phyloP scores from a whole-genome alignment of 2,888 invertebrate species.

The Brachycybe producta region DNA sequence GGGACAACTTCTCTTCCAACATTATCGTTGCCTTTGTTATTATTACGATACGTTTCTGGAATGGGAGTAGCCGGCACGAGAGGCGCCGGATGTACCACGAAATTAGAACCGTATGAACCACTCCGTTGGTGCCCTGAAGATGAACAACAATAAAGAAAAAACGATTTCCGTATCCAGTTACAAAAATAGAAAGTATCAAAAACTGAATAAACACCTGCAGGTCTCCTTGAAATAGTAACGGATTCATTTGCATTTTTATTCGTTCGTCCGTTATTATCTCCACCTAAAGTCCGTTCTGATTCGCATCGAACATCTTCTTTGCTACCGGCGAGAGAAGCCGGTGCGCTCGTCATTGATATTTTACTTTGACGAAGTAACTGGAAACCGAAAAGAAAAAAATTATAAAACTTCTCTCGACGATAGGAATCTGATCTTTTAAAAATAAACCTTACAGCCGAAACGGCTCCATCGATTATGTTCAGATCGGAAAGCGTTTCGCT shows the following conservation, averaged over 20 bases:
- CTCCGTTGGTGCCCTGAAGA: slow-evolving; percentile 12
- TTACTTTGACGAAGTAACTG: neutral
- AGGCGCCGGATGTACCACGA: neutral
- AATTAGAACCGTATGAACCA: slow-evolving; percentile 7
- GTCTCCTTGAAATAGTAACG: neutral
- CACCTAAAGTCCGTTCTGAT: slow-evolving; percentile 4
- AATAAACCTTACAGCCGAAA: no score
- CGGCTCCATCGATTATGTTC: neutral
- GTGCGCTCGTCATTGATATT: slow-evolving; percentile 27
- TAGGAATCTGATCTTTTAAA: no score
- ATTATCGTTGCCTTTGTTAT: no score
- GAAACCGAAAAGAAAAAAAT: neutral
- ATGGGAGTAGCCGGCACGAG: neutral
- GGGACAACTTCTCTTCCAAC: no score
- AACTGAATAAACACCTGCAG: neutral
- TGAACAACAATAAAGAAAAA: neutral
- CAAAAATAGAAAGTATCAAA: no score
- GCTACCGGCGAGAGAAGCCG: slow-evolving; percentile 32
- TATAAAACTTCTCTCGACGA: neutral
- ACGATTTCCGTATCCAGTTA: no score
- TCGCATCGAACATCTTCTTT: slow-evolving; percentile 23
- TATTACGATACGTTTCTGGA: neutral
- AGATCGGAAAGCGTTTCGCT: neutral
- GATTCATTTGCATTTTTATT: neutral
- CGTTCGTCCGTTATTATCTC: slow-evolving; percentile 5